These are phyloP conservation scores for Endotricha flammealis DNA, from an alignment of 2,888 invertebrate genomes.

Conservation along the genomic window DNA sequence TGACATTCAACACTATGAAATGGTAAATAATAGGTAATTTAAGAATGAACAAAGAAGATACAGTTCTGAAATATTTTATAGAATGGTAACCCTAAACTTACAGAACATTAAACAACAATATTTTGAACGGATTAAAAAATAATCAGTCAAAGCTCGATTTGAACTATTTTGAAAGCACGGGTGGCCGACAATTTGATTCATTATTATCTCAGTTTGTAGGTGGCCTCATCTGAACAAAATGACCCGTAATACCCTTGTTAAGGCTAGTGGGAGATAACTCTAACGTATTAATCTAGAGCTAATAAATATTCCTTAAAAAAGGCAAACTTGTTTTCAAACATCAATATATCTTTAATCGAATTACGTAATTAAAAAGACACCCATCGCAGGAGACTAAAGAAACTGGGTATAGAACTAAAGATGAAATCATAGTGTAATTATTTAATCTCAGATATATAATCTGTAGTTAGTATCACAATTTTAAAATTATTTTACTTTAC, in stretches of 20 bases:
- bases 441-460: too few species aligned
- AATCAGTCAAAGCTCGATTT: constrained; percentile 38
- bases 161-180: constrained; percentile 46
- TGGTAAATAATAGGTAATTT: too few species aligned
- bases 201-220: constrained; percentile 52
- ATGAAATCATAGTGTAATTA: too few species aligned
- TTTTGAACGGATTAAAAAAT: constrained; percentile 41
- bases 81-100: constrained; percentile 14
- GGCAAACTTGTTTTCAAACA: constrained; percentile 27
- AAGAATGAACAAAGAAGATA: too few species aligned
- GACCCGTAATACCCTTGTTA: constrained; percentile 72
- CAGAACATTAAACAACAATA: constrained; percentile 35
- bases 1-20: too few species aligned
- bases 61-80: too few species aligned
- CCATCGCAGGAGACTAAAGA: too few species aligned
- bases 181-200: constrained; percentile 66
- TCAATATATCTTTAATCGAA: constrained; percentile 31
- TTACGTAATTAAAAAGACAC: constrained; percentile 20
- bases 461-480: too few species aligned
- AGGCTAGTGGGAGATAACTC: constrained; percentile 47
- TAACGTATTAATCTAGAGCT: constrained; percentile 62
- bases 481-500: too few species aligned
- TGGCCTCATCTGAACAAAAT: constrained; percentile 63
- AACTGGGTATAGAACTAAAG: too few species aligned
- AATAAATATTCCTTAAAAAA: constrained; percentile 51